Conservation (phyloP, 92 coral and sea anemone species). For the Pocillopora meandrina region DNA sequence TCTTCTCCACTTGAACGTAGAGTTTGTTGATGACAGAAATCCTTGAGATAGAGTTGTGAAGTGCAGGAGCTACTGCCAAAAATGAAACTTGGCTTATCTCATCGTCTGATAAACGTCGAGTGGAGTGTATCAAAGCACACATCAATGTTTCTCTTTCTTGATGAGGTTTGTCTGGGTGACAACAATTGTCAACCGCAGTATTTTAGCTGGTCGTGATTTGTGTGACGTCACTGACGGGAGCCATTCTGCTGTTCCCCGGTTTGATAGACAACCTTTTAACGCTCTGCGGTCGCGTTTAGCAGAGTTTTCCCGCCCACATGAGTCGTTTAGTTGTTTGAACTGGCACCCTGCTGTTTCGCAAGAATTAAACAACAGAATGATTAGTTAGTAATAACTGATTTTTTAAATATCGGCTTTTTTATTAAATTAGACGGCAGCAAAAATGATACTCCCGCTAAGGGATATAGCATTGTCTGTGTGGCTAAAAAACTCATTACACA, state of each 20-base stretch:
- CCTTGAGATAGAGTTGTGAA: constrained; percentile 25
- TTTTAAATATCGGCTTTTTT: too few species aligned
- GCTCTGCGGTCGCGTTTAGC: neutral
- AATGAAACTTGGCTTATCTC: constrained; percentile 27
- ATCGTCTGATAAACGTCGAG: constrained; percentile 39
- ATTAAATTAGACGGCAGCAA: neutral
- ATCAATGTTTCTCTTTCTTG: constrained; percentile 3
- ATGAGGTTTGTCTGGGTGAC: constrained; percentile 16
- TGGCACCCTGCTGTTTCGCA: neutral
- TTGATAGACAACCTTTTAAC: neutral
- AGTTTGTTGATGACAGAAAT: constrained; percentile 36
- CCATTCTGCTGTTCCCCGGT: neutral
- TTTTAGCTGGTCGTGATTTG: constrained; percentile 3
- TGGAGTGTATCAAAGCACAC: constrained; percentile 21
- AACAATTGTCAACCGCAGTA: constrained; percentile 27
- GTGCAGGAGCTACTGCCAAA: neutral
- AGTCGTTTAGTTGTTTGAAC: neutral
- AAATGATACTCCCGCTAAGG: neutral
- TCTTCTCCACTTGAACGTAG: constrained; percentile 3
- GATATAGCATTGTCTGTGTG: neutral
- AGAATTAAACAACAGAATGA: neutral
- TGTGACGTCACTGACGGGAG: constrained; percentile 27
- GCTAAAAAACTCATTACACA: too few species aligned
- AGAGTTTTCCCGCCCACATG: constrained; percentile 6
- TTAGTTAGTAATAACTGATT: neutral